A percentile compares a stretch with the other conserved stretches of the same genome.
phyloP scores from a whole-genome alignment of 2,113 vertebrate species.

The Tychaedon coryphoeus region DNA sequence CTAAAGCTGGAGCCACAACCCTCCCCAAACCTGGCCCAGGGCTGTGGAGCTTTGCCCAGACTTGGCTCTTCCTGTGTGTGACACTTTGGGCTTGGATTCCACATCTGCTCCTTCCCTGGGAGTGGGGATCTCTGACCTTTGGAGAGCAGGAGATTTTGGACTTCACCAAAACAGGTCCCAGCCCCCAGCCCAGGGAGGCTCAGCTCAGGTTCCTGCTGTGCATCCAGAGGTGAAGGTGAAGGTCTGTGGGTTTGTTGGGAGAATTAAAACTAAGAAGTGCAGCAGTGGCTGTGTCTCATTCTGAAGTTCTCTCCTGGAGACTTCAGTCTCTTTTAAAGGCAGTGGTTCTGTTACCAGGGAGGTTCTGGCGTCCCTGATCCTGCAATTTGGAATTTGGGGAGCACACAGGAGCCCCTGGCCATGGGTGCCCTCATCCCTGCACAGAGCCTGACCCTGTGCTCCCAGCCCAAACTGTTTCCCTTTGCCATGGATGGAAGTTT shows the following conservation, averaged over 20 bases:
- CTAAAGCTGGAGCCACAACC: background rate
- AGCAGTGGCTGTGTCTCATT: background rate
- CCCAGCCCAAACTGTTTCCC: background rate
- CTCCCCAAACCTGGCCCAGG: background rate
- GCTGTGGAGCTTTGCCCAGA: background rate
- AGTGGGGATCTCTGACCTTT: background rate
- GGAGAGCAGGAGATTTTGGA: background rate
- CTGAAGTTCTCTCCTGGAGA: background rate
- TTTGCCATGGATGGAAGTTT: background rate
- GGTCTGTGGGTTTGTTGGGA: background rate
- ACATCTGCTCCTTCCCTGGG: background rate
- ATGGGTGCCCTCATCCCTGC: accelerated
- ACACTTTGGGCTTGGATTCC: background rate
- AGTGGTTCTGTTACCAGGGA: background rate
- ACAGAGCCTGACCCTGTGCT: background rate
- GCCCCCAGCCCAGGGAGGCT: no score
- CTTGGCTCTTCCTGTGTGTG: background rate
- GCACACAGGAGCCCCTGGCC: background rate
- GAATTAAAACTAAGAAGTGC: background rate
- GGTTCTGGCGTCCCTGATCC: background rate
- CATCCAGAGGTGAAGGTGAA: background rate
- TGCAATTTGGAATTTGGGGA: background rate
- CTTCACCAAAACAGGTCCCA: background rate
- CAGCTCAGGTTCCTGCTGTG: background rate
- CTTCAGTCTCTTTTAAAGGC: background rate